Evolutionary conservation across 2,888 invertebrate genomes (phyloP), one percentile per base, ranked within the genome.

Genomic region (Schizotus pectinicornis): DNA sequence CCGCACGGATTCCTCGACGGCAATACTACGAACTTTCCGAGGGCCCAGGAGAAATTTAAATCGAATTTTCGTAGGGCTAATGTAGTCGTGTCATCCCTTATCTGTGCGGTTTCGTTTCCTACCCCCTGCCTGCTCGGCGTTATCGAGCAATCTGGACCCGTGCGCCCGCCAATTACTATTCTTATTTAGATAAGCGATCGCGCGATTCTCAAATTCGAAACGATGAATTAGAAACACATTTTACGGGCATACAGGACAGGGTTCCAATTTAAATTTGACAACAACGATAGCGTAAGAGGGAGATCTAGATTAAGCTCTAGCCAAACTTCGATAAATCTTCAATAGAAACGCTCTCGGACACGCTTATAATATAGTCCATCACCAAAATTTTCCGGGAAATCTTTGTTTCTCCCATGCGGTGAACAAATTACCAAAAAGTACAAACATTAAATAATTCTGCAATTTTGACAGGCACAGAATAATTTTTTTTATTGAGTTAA

Each of bases 51-150:
- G 67, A 69, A 72, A 72, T 71, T 71, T 71, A 67, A 74, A 74
- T 73, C 71, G 70, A 72, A 71, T 72, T 69, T 63, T 64, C 64
- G 60, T 62, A 55, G 55, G 65, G 64, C 63, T 67, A 69, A 73
- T 73, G 70, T 71, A 73, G 69, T 67, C 71, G 57, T 72, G 71
- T 72, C 72, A 69, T 68, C 70, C 71, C 73, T 74, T 74, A 74
- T 73, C 74, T 69, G 62, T 68, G 69, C 63, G 70, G 71, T 70
- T 71, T 64, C 69, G 53, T 64, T 63, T 64, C 55, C 61, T 56
- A 54, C 61, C 64, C 61, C 63, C 12, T 36, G 34, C 13, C 38
- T 47, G 37, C 54, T 32, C 36, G 36, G 30, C 51, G 39, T 57
- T 57, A 57, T 57, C 57, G 41, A 22, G 30, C 35, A 14, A 57